phyloP scores from a whole-genome alignment of 2,888 invertebrate genomes.

The Volucella bombylans region DNA sequence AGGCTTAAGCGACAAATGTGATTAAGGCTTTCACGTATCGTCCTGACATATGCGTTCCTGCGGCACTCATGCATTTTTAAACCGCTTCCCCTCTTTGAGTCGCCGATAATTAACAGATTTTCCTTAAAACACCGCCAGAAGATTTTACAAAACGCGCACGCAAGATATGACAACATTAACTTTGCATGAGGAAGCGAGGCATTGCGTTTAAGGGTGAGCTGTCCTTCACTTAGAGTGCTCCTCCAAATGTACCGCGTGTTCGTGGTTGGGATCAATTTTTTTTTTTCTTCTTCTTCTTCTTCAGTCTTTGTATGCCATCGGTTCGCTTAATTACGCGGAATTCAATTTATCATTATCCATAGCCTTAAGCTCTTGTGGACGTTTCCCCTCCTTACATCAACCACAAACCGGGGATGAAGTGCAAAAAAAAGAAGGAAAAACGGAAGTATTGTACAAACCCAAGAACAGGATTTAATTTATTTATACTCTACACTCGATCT shows the following conservation, averaged over 20 bases:
- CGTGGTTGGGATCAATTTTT: constrained; percentile 2
- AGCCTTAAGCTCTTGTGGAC: neutral
- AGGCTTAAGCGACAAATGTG: too few species aligned
- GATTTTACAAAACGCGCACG: too few species aligned
- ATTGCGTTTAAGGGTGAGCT: constrained; percentile 26
- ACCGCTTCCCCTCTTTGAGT: too few species aligned
- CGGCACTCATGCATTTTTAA: too few species aligned
- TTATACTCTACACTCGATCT: constrained; percentile 31
- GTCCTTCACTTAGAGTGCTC: neutral
- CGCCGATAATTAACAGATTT: too few species aligned
- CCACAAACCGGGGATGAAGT: constrained; percentile 18
- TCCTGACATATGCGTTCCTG: too few species aligned
- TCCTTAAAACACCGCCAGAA: too few species aligned
- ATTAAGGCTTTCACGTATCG: too few species aligned
- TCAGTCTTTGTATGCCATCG: neutral
- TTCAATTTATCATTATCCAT: constrained; percentile 13
- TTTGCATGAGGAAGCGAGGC: constrained; percentile 17
- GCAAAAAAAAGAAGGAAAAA: neutral
- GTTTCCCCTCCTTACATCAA: constrained; percentile 4
- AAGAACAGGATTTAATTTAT: constrained; percentile 47
- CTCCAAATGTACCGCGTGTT: neutral
- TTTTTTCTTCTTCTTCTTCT: neutral
- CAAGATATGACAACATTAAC: constrained; percentile 21
- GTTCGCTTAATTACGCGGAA: constrained; percentile 44
- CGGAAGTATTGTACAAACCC: neutral